Evolutionary conservation across 2,113 vertebrate species (phyloP).

Genomic region (Python bivittatus): DNA sequence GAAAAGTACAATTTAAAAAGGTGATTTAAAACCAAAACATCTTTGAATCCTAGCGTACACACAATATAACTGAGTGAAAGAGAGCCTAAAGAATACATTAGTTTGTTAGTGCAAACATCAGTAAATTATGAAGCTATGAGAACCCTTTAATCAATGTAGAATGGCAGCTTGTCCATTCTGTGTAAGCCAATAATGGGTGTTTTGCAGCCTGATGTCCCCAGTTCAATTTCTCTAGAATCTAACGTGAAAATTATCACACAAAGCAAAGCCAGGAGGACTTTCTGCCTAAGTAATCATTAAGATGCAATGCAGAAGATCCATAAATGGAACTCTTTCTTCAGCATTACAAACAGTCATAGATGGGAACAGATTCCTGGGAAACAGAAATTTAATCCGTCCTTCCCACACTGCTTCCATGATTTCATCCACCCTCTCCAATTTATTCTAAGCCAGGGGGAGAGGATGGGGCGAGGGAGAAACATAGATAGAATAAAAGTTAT

Average conservation of each 20-base stretch:
- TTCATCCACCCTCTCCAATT: neutral
- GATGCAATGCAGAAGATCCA: neutral
- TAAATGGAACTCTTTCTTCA: neutral
- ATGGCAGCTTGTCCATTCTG: neutral
- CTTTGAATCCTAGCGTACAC: neutral
- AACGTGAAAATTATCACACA: neutral
- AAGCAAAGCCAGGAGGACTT: neutral
- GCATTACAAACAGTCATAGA: neutral
- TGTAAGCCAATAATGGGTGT: neutral
- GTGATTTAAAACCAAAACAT: neutral
- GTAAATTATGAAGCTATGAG: neutral
- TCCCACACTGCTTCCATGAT: neutral
- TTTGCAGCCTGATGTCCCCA: neutral
- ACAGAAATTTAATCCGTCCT: neutral
- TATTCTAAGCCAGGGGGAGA: neutral
- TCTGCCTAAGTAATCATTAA: neutral
- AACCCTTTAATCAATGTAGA: too few relatives aligned
- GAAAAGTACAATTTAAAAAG: neutral
- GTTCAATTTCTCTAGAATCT: too few relatives aligned
- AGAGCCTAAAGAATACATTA: neutral
- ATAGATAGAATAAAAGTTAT: too few relatives aligned
- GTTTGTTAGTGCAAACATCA: neutral
- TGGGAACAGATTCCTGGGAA: too few relatives aligned
- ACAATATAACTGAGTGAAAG: neutral
- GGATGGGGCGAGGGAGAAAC: too few relatives aligned